phyloP scores from a whole-genome alignment of 1,140 invertebrate species.

The Glossosoma conforme region DNA sequence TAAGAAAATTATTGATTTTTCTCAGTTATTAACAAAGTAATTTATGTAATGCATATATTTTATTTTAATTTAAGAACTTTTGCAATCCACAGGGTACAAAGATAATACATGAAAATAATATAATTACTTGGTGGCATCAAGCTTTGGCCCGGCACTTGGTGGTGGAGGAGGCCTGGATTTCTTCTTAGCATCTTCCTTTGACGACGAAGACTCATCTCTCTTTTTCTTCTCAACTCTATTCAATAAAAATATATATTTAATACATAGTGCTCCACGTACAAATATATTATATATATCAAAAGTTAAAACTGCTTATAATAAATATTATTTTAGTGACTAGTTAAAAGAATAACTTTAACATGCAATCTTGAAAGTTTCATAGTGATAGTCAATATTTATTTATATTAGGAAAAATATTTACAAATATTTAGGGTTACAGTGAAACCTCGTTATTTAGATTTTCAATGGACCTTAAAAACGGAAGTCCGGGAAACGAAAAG shows the following conservation, averaged over 20 bases:
- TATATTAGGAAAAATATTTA: too few relatives aligned
- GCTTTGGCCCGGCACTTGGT: slow-evolving; percentile 57
- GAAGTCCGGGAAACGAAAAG: too few relatives aligned
- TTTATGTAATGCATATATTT: too few relatives aligned
- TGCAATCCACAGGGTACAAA: neutral
- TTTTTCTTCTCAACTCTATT: slow-evolving; percentile 79
- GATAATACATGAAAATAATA: too few relatives aligned
- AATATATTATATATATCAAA: neutral
- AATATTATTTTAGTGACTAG: neutral
- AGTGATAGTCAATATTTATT: too few relatives aligned
- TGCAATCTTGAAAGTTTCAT: too few relatives aligned
- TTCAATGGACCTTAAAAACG: too few relatives aligned
- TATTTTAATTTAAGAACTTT: neutral
- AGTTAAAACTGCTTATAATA: neutral
- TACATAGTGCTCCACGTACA: neutral
- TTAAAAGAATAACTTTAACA: neutral
- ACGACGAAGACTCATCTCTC: slow-evolving; percentile 54
- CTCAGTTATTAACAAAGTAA: too few relatives aligned
- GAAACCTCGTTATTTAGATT: too few relatives aligned
- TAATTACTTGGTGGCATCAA: slow-evolving; percentile 64
- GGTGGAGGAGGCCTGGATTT: slow-evolving; percentile 61
- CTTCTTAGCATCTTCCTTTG: slow-evolving; percentile 70
- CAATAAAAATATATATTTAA: slow-evolving; percentile 25
- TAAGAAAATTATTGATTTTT: too few relatives aligned
- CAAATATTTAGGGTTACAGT: too few relatives aligned